Evolutionary conservation across 2,888 invertebrate species (phyloP).

Genomic region (Brachyptera risi): DNA sequence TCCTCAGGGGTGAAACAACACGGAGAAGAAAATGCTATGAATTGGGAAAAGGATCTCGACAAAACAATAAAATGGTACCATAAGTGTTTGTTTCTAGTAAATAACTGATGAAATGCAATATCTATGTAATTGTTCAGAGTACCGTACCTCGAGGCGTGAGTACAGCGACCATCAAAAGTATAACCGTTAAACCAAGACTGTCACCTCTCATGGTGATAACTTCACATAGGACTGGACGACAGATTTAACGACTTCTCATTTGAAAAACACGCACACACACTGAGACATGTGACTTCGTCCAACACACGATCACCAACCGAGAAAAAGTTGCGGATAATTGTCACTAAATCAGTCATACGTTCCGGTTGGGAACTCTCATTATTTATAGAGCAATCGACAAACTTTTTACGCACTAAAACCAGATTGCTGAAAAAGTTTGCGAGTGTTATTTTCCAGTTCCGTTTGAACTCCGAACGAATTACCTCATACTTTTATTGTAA

Average conservation of each 20-base stretch:
- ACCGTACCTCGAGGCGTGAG: background rate
- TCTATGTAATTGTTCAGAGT: background rate
- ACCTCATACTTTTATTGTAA: too few species aligned
- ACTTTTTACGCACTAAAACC: background rate
- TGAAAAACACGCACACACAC: background rate
- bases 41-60: too few species aligned
- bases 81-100: too few species aligned
- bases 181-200: background rate
- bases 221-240: background rate
- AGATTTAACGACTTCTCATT: background rate
- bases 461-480: too few species aligned
- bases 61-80: too few species aligned
- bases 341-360: background rate
- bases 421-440: background rate
- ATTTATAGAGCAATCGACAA: background rate
- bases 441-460: too few species aligned
- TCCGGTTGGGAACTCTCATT: background rate
- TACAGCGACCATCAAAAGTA: background rate
- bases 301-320: background rate
- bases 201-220: background rate
- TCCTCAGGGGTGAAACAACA: too few species aligned
- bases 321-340: too few species aligned
- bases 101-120: constrained; percentile 4
- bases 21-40: too few species aligned
- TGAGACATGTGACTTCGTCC: background rate